These are phyloP conservation scores for Prochilodus magdalenae DNA, from an alignment of 2,113 vertebrate genomes.

Conservation along the genomic window DNA sequence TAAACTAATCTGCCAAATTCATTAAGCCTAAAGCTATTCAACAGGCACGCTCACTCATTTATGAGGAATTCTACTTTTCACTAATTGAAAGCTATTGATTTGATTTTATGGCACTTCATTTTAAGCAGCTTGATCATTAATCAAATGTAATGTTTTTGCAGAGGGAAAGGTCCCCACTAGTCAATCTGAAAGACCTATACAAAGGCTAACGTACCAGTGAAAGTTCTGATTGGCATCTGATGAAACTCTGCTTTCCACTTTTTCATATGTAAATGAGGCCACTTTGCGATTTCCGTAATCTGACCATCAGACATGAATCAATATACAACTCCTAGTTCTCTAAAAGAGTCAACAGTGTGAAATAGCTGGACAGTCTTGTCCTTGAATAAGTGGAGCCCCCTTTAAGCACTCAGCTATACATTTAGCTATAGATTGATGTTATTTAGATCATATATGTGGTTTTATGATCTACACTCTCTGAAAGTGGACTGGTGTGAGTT, in stretches of 20 bases:
- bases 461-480: background rate
- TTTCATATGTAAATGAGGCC: background rate
- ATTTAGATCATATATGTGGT: too few species aligned
- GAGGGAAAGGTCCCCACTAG: slow-evolving; percentile 9
- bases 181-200: background rate
- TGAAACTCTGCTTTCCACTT: background rate
- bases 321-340: background rate
- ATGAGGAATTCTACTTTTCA: background rate
- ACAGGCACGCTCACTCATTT: background rate
- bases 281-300: background rate
- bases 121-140: slow-evolving; percentile 2
- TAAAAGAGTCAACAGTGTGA: background rate
- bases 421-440: background rate
- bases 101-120: background rate
- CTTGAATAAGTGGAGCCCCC: background rate
- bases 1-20: background rate
- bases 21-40: background rate
- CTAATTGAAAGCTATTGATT: background rate
- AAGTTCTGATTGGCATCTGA: background rate
- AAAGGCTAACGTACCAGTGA: background rate
- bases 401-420: background rate
- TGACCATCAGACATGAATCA: background rate
- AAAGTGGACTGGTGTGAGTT: background rate
- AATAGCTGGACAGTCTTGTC: background rate
- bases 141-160: background rate